phyloP scores from a whole-genome alignment of 2,888 invertebrate species.

The Polydrusus cervinus region DNA sequence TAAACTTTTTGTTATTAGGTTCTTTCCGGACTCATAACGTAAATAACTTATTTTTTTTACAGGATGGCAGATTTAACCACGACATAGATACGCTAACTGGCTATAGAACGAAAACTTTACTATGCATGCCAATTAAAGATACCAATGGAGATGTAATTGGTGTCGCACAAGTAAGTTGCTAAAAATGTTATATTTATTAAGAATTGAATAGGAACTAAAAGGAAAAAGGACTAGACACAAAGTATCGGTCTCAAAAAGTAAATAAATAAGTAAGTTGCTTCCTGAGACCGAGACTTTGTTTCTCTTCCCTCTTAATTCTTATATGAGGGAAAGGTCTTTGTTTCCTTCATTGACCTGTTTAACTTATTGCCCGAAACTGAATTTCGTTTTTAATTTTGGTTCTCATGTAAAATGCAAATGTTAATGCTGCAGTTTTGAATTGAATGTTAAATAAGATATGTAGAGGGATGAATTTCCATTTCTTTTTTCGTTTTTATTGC shows the following conservation, averaged over 20 bases:
- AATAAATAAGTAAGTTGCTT: no score
- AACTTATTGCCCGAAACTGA: neutral
- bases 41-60: constrained; percentile 63
- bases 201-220: no score
- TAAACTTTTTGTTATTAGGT: no score
- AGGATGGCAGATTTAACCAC: constrained; percentile 94
- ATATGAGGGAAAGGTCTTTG: neutral
- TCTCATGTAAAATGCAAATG: constrained; percentile 46
- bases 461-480: constrained; percentile 1
- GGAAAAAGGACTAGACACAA: no score
- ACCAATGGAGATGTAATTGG: constrained; percentile 96
- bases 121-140: constrained; percentile 97
- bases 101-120: constrained; percentile 91
- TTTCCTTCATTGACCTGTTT: neutral
- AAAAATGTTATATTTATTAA: no score
- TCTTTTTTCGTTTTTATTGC: constrained; percentile 12
- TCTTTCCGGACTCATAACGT: no score
- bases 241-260: no score
- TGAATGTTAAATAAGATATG: constrained; percentile 35
- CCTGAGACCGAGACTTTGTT: no score
- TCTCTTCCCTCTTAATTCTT: no score
- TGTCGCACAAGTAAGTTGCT: constrained; percentile 90
- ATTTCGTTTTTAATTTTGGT: constrained; percentile 28
- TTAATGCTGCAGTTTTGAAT: constrained; percentile 32
- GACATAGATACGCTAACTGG: constrained; percentile 95